Base-by-base conservation (phyloP, 2,888 invertebrate species). In the Clunio marinus region DNA sequence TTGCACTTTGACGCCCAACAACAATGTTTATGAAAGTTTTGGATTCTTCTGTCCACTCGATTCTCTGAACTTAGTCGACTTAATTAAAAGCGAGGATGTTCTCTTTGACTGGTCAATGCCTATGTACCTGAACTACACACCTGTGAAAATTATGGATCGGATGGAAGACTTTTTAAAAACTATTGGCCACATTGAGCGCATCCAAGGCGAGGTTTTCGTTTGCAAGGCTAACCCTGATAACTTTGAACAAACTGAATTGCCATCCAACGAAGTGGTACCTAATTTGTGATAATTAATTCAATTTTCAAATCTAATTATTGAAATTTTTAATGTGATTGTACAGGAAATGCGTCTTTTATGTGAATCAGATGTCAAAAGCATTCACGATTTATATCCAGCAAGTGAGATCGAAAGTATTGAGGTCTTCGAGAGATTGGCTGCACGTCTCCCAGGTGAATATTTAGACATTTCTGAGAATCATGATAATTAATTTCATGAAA, bases 351-450 rank as follows among this genome's bases (percentile, higher is more conserved):
- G 86, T 76, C 88, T 88, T 73, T 80, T 92, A 73, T 84, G 84
- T 74, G 84, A 86, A 58, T 88, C 89, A 76, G 88, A 91, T 80
- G 91, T 90, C 78, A 85, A 87, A 78, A 86, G 86, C 71, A 91
- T 92, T 73, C 88, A 92, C 82, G 91, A 91, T 75, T 80, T 92
- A 74, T 92, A 92, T 82, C 92, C 92, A 70, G 91, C 91, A 73
- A 91, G 90, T 78, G 90, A 91, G 78, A 90, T 92, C 83, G 92
- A 92, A 78, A 88, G 88, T 75, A 85, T 90, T 72, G 88, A 91
- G 77, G 84, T 91, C 67, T 92, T 92, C 78, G 87, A 90, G 75
- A 87, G 87, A 78, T 82, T 92, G 70, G 88, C 91, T 70, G 84
- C 84, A 69, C 86, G 85, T 74, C 81, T 92, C 72, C 91, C 91